phyloP scores from a whole-genome alignment of 2,113 vertebrate species.

The Pteropus alecto region DNA sequence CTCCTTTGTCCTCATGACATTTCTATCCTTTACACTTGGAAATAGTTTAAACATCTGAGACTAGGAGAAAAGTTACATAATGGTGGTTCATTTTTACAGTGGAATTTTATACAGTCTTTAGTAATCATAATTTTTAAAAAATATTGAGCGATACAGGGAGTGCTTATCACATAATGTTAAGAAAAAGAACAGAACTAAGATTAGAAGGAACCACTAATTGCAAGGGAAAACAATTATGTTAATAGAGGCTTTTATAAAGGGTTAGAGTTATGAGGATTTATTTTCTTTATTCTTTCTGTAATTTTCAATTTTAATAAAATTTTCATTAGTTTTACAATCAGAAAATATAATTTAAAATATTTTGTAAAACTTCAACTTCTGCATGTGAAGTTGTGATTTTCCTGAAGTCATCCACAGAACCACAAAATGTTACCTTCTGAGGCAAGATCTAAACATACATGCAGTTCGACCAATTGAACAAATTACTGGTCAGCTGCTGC shows the following conservation, averaged over 20 bases:
- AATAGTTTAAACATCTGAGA: not conserved
- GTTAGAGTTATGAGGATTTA: not conserved
- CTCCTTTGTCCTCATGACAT: not conserved
- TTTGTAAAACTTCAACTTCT: not conserved
- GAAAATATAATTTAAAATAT: not conserved
- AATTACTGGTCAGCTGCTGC: not conserved
- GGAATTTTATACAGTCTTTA: not conserved
- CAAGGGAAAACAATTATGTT: not conserved
- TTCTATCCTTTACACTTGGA: conserved; percentile 26
- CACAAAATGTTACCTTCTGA: conserved; percentile 2
- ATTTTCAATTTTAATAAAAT: not conserved
- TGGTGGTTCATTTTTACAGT: not conserved
- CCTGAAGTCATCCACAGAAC: conserved; percentile 18
- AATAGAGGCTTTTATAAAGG: not conserved
- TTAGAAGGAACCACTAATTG: not conserved
- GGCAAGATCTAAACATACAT: not conserved
- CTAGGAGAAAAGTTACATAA: not conserved
- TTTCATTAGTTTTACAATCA: not conserved
- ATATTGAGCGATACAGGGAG: not conserved
- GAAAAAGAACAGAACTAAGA: not conserved
- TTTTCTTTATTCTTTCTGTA: conserved; percentile 1
- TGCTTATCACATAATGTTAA: not conserved
- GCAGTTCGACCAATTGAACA: not conserved
- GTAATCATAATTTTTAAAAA: conserved; percentile 18
- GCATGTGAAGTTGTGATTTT: not conserved